Evolutionary conservation across 1,140 invertebrate genomes (phyloP).

Genomic region (Glossosoma conforme): DNA sequence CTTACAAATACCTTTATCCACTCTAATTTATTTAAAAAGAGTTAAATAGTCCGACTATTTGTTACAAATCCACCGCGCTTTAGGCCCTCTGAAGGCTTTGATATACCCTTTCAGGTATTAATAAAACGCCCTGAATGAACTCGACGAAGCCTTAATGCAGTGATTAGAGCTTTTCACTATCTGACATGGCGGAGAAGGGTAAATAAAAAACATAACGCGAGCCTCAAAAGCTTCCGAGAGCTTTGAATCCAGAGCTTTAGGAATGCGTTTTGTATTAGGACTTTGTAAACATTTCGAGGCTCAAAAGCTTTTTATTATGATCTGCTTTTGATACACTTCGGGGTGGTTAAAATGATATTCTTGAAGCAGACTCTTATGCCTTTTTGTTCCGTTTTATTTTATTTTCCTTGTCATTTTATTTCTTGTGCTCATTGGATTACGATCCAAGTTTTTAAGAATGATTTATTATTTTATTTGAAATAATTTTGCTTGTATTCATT

Average conservation of each 20-base stretch:
- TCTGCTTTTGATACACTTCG: constrained; percentile 15
- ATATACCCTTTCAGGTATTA: constrained; percentile 2
- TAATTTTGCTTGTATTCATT: no score
- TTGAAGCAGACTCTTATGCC: no score
- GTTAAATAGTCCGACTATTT: no score
- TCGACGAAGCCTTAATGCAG: constrained; percentile 6
- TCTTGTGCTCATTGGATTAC: no score
- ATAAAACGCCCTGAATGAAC: constrained; percentile 11
- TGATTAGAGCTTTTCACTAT: constrained; percentile 16
- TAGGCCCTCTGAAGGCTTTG: background rate
- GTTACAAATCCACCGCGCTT: no score
- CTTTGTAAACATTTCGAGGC: constrained; percentile 17
- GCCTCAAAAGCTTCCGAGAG: no score
- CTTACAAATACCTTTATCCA: no score
- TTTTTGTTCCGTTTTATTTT: no score
- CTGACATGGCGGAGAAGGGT: background rate
- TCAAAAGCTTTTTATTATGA: constrained; percentile 5
- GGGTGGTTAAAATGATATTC: constrained; percentile 10
- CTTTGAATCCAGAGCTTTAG: constrained; percentile 3
- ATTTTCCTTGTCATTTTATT: no score
- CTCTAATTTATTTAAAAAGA: no score
- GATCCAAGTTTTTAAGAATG: no score
- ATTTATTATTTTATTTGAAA: no score
- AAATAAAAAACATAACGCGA: background rate
- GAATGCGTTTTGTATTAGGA: constrained; percentile 18